Percentiles rank a stretch among this genome's conserved stretches.
Evolutionary conservation across 2,113 vertebrate genomes (phyloP).

Genomic region (Gavia stellata): DNA sequence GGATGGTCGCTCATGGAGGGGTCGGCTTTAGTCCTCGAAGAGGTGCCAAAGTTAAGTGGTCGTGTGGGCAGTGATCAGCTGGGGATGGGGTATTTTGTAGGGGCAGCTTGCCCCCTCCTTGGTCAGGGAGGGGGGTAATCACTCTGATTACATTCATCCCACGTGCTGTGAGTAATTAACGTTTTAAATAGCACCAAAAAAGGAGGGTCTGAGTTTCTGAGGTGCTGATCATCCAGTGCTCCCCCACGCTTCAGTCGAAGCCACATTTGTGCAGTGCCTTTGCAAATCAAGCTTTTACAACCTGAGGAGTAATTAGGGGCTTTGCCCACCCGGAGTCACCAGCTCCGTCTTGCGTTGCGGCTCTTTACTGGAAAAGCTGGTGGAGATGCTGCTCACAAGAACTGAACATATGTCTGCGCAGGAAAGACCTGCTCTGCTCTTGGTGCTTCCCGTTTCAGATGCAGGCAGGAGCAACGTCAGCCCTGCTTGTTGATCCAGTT

Average conservation of each 20-base stretch:
- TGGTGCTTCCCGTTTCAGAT: background rate
- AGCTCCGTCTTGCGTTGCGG: background rate
- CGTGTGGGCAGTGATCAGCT: background rate
- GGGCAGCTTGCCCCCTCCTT: background rate
- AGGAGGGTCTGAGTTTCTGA: background rate
- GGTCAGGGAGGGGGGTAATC: background rate
- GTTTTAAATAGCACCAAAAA: background rate
- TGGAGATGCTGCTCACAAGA: background rate
- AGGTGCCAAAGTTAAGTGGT: background rate
- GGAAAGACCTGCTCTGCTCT: background rate
- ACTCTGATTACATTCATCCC: background rate
- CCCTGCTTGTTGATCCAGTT: background rate
- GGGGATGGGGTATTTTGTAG: background rate
- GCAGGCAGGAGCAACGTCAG: background rate
- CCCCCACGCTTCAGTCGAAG: fast-evolving
- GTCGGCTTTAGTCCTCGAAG: background rate
- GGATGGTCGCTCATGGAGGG: background rate
- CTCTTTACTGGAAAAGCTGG: background rate
- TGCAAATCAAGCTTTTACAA: background rate
- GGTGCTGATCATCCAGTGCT: background rate
- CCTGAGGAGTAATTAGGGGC: background rate
- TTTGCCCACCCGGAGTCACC: background rate
- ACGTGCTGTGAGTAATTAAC: background rate
- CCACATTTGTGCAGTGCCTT: background rate
- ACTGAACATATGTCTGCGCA: background rate